Conservation (phyloP, 1,140 invertebrate species). For the Brachionus manjavacas region DNA sequence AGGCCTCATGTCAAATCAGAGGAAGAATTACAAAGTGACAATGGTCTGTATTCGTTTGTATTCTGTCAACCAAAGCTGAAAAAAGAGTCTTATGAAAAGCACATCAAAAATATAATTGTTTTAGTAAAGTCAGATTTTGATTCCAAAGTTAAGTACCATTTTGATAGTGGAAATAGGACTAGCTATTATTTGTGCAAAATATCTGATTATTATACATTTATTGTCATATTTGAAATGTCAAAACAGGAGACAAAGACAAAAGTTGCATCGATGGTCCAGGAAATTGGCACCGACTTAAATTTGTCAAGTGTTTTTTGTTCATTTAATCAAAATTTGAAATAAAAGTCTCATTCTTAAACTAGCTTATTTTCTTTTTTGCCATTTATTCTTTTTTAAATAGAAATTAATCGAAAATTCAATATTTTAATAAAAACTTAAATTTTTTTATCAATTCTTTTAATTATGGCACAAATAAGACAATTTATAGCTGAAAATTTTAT, state of each 20-base stretch:
- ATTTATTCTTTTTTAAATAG: background rate
- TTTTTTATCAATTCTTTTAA: no score
- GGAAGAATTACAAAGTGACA: background rate
- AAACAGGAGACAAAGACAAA: background rate
- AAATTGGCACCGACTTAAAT: slow-evolving; percentile 21
- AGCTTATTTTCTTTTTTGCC: background rate
- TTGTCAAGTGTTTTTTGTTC: background rate
- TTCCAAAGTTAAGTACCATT: slow-evolving; percentile 15
- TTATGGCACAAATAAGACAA: no score
- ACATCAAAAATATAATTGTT: background rate
- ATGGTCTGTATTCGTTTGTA: background rate
- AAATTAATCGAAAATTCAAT: background rate
- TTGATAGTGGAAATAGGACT: background rate
- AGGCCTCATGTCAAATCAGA: background rate
- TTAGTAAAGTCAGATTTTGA: background rate
- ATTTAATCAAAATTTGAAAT: slow-evolving; percentile 29
- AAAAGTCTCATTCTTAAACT: background rate
- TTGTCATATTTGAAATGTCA: slow-evolving; percentile 1
- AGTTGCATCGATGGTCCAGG: slow-evolving; percentile 3
- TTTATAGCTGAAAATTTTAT: no score
- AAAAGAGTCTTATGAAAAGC: background rate
- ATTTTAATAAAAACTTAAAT: no score
- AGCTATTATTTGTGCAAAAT: slow-evolving; percentile 34
- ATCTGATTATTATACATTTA: slow-evolving; percentile 18
- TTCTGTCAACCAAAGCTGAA: background rate